Conservation (phyloP, 2,888 invertebrate species). For the Aleiodes testaceus region DNA sequence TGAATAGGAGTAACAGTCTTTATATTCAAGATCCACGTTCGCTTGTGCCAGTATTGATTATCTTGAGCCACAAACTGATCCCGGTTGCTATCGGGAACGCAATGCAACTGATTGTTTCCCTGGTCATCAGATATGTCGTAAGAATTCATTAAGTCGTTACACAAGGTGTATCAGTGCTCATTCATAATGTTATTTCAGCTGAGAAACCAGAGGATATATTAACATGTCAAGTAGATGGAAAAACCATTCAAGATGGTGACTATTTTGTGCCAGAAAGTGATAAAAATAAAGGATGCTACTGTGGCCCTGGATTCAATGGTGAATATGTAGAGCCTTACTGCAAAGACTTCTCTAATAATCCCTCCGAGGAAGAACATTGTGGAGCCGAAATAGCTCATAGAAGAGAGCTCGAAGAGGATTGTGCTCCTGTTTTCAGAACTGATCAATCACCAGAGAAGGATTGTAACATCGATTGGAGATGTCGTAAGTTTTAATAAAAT, state of each 20-base stretch:
- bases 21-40: slow-evolving; percentile 52
- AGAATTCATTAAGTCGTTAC: slow-evolving; percentile 44
- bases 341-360: too few relatives aligned
- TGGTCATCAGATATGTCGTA: slow-evolving; percentile 57
- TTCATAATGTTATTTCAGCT: slow-evolving; percentile 47
- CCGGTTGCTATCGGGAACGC: slow-evolving; percentile 53
- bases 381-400: not conserved
- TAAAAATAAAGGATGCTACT: slow-evolving; percentile 55
- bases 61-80: not conserved
- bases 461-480: slow-evolving; percentile 57
- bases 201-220: slow-evolving; percentile 51
- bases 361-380: too few relatives aligned
- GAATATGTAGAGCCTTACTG: too few relatives aligned
- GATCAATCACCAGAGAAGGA: slow-evolving; percentile 48
- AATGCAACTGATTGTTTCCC: slow-evolving; percentile 53
- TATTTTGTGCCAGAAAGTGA: slow-evolving; percentile 53
- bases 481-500: slow-evolving; percentile 58
- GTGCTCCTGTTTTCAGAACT: slow-evolving; percentile 57
- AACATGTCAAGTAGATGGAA: slow-evolving; percentile 60
- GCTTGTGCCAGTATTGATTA: slow-evolving; percentile 58
- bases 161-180: too few relatives aligned
- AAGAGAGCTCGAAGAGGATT: slow-evolving; percentile 50
- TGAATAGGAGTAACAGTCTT: not conserved
- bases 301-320: slow-evolving; percentile 54
- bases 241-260: slow-evolving; percentile 60